A percentile compares a stretch with the other conserved stretches of the same genome.
phyloP scores from a whole-genome alignment of 2,797 vertebrate species.

The Tokudaia tokunoshimensis region DNA sequence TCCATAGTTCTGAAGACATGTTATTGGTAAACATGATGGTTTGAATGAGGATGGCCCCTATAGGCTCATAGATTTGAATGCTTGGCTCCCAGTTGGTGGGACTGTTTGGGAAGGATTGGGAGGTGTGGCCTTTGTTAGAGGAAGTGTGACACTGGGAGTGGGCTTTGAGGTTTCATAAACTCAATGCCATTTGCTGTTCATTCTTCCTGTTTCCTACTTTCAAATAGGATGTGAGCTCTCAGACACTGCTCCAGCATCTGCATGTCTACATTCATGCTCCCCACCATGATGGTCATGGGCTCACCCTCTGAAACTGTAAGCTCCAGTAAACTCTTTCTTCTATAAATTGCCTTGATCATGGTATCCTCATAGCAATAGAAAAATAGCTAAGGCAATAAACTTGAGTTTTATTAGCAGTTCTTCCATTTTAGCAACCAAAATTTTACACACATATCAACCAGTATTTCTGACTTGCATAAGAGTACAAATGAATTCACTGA shows the following conservation, averaged over 20 bases:
- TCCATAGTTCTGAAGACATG: conserved; percentile 17
- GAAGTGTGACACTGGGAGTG: neutral
- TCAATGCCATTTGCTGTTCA: neutral
- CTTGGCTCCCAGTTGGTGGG: neutral
- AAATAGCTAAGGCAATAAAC: neutral
- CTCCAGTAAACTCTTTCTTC: neutral
- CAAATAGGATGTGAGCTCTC: neutral
- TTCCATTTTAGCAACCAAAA: conserved; percentile 30
- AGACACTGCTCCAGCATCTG: neutral
- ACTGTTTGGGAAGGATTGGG: neutral
- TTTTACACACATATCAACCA: neutral
- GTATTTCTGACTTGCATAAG: conserved; percentile 22
- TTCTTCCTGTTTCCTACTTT: no score
- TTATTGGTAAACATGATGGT: neutral
- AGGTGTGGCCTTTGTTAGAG: neutral
- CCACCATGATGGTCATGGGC: neutral
- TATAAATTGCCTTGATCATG: neutral
- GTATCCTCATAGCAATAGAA: neutral
- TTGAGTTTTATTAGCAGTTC: neutral
- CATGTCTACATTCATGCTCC: neutral
- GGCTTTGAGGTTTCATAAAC: neutral
- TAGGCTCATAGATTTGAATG: neutral
- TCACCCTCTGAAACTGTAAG: neutral
- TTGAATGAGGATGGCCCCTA: neutral
- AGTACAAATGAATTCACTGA: conserved; percentile 1